Conservation (phyloP, 2,797 vertebrate genomes). For the Amblyraja radiata region DNA sequence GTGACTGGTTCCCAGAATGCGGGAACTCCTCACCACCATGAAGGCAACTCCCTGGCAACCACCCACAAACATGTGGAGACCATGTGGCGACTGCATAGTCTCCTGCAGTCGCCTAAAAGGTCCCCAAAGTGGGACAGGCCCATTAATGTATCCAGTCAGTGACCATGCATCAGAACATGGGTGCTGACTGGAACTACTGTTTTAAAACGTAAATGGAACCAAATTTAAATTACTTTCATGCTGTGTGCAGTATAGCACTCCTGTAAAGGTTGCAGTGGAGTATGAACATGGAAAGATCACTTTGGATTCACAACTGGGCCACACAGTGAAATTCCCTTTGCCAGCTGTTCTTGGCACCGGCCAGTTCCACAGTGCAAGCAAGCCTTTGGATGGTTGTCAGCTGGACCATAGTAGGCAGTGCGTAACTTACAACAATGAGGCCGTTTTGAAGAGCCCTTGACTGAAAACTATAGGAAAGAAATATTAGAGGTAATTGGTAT, state of each 20-base stretch:
- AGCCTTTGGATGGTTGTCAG: constrained; percentile 89
- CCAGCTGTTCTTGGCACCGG: constrained; percentile 67
- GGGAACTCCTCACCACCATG: too few relatives aligned
- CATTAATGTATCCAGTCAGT: too few relatives aligned
- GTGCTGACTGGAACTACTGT: not conserved
- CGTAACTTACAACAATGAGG: constrained; percentile 80
- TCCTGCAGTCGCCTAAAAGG: too few relatives aligned
- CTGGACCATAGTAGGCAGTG: constrained; percentile 85
- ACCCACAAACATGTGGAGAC: too few relatives aligned
- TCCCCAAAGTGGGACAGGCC: not conserved
- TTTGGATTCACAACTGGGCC: not conserved
- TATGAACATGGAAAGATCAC: not conserved
- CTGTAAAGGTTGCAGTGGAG: not conserved
- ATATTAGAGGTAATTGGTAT: constrained; percentile 63
- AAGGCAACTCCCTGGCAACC: too few relatives aligned
- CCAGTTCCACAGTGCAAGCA: constrained; percentile 93
- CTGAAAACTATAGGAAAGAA: constrained; percentile 74
- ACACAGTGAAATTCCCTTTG: constrained; percentile 46
- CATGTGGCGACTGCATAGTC: too few relatives aligned
- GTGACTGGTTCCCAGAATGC: too few relatives aligned
- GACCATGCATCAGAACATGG: too few relatives aligned
- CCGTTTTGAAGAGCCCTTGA: constrained; percentile 79
- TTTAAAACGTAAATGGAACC: constrained; percentile 50
- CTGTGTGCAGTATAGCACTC: not conserved
- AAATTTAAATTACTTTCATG: not conserved